A percentile compares a stretch with the other conserved stretches of the same genome.
phyloP scores from a whole-genome alignment of 2,797 vertebrate genomes.

The Brotogeris chrysoptera region DNA sequence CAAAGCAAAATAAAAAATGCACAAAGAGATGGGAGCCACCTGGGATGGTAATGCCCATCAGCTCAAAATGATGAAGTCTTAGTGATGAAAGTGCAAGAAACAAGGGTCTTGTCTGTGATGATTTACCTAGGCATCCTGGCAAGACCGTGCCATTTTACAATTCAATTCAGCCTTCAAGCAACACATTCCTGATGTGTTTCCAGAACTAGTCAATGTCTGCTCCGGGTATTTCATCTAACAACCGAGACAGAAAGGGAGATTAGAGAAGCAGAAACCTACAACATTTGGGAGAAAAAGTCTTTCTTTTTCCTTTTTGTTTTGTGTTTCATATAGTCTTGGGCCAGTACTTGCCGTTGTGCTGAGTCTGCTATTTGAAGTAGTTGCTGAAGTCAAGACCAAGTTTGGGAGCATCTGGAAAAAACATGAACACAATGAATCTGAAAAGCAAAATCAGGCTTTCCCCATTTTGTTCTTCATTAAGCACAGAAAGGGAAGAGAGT shows the following conservation, averaged over 20 bases:
- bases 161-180: slow-evolving; percentile 26
- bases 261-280: slow-evolving; percentile 2
- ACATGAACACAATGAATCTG: not conserved
- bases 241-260: not conserved
- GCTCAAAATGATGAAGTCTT: not conserved
- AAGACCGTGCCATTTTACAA: not conserved
- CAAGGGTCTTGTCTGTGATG: not conserved
- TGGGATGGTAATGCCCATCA: not conserved
- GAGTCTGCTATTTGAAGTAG: not conserved
- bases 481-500: slow-evolving; percentile 14
- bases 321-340: not conserved
- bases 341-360: not conserved
- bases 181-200: not conserved
- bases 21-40: not conserved
- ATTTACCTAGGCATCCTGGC: not conserved
- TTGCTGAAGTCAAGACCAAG: not conserved
- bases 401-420: slow-evolving; percentile 3
- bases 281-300: accelerated
- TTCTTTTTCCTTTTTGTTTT: not conserved
- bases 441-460: not conserved
- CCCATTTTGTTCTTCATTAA: slow-evolving; percentile 11
- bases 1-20: not conserved
- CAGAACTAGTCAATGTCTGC: not conserved
- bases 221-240: slow-evolving; percentile 3
- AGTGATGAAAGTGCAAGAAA: slow-evolving; percentile 2